These are phyloP conservation scores for Eunapius fragilis DNA, from an alignment of 37 sponge, comb jelly and placozoan genomes.

Conservation along the genomic window DNA sequence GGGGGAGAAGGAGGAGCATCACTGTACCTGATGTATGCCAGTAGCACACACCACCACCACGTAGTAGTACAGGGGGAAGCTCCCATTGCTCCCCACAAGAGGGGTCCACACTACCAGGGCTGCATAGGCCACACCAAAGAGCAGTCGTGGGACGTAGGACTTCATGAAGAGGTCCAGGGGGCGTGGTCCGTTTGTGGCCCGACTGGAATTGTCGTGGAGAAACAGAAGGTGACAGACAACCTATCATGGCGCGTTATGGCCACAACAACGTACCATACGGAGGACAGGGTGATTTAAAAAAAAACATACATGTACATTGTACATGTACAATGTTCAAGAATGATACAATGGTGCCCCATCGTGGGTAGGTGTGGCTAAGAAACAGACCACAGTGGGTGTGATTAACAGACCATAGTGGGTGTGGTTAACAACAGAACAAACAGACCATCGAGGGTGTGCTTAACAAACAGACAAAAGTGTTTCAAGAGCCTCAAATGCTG, in stretches of 20 bases:
- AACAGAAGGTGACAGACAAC: background rate
- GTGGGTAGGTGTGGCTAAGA: too few relatives aligned
- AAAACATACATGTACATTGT: too few relatives aligned
- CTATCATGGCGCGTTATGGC: background rate
- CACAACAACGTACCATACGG: too few relatives aligned
- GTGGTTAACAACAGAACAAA: too few relatives aligned
- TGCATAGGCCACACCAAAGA: constrained; percentile 69
- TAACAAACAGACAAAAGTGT: too few relatives aligned
- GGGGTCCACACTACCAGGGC: constrained; percentile 77
- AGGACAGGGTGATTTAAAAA: too few relatives aligned
- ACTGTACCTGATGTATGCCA: constrained; percentile 84
- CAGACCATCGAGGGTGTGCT: too few relatives aligned
- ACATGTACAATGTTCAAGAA: too few relatives aligned
- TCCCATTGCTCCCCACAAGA: constrained; percentile 34
- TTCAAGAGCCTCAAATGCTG: too few relatives aligned
- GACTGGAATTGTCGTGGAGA: constrained; percentile 47
- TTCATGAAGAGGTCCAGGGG: constrained; percentile 80
- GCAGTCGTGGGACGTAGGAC: constrained; percentile 62
- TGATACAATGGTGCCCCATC: too few relatives aligned
- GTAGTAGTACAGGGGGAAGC: constrained; percentile 77
- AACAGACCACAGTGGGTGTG: too few relatives aligned
- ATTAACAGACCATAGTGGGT: too few relatives aligned
- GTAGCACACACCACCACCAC: constrained; percentile 45
- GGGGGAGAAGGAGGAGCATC: background rate
- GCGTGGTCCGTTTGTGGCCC: constrained; percentile 71